Conservation (phyloP, 2,888 invertebrate species). For the Sarcophaga subvicina region DNA sequence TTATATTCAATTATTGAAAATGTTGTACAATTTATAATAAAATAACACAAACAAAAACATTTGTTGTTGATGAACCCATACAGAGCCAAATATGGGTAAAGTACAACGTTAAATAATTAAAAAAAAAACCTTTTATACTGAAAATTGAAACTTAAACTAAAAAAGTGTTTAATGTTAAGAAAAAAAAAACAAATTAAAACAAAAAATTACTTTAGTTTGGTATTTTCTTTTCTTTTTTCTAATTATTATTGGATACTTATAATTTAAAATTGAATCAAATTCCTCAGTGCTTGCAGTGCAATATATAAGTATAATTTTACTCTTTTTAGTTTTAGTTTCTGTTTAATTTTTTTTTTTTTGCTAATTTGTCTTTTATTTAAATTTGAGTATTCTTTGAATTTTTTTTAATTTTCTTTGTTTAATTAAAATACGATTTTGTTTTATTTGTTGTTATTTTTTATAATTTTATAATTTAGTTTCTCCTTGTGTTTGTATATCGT, state of each 20-base stretch:
- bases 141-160: neutral
- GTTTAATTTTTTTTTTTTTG: slow-evolving; percentile 63
- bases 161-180: neutral
- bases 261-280: slow-evolving; percentile 81
- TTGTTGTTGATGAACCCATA: slow-evolving; percentile 5
- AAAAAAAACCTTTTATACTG: too few species aligned
- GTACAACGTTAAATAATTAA: too few species aligned
- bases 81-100: slow-evolving; percentile 29
- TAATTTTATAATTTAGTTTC: neutral
- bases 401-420: slow-evolving; percentile 28
- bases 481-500: too few species aligned
- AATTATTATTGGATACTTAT: slow-evolving; percentile 54
- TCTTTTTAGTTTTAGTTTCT: slow-evolving; percentile 58
- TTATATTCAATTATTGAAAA: too few species aligned
- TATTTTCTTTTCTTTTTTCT: slow-evolving; percentile 71
- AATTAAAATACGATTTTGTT: slow-evolving; percentile 42
- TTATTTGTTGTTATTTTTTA: slow-evolving; percentile 8
- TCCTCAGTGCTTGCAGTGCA: slow-evolving; percentile 83
- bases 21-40: neutral
- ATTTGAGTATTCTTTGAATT: slow-evolving; percentile 46
- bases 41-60: neutral
- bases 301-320: slow-evolving; percentile 69
- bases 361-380: slow-evolving; percentile 43
- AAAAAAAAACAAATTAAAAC: neutral
- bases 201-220: slow-evolving; percentile 9